Evolutionary conservation across 1,140 invertebrate species (phyloP).

Genomic region (Acarapis woodi): DNA sequence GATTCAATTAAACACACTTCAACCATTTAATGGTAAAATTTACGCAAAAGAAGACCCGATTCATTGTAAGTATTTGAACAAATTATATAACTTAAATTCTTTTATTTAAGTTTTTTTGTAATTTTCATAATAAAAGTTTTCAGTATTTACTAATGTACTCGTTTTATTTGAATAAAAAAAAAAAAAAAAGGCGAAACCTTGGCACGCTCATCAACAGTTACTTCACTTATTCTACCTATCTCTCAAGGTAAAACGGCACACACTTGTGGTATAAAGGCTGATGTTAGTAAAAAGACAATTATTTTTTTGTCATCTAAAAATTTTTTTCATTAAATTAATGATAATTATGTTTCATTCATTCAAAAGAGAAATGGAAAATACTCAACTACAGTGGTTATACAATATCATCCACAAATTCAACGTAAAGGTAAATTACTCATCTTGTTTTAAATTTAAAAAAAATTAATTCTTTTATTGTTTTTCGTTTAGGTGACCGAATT

Average conservation of each 20-base stretch:
- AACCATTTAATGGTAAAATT: conserved; percentile 21
- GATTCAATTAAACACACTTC: conserved; percentile 16
- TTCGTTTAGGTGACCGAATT: conserved; percentile 26
- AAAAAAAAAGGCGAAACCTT: no score
- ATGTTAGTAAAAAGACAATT: no score
- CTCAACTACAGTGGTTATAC: conserved; percentile 24
- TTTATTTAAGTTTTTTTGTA: conserved; percentile 10
- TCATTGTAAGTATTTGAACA: conserved; percentile 14
- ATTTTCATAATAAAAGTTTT: not conserved
- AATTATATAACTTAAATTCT: conserved; percentile 4
- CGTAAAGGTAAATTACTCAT: no score
- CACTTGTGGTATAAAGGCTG: no score
- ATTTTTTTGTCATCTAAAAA: conserved; percentile 1
- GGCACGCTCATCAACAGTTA: no score
- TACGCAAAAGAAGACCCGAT: conserved; percentile 12
- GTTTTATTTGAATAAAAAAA: not conserved
- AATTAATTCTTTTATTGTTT: no score
- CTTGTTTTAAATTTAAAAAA: no score
- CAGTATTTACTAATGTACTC: not conserved
- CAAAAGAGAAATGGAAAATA: conserved; percentile 14
- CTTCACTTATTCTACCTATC: no score
- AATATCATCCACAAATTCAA: conserved; percentile 29
- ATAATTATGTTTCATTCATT: not conserved
- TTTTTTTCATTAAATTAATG: conserved; percentile 4
- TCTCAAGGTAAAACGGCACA: no score